Evolutionary conservation across 2,113 vertebrate species (phyloP), one percentile per base, ranked within the genome.

Genomic region (Calypte anna): DNA sequence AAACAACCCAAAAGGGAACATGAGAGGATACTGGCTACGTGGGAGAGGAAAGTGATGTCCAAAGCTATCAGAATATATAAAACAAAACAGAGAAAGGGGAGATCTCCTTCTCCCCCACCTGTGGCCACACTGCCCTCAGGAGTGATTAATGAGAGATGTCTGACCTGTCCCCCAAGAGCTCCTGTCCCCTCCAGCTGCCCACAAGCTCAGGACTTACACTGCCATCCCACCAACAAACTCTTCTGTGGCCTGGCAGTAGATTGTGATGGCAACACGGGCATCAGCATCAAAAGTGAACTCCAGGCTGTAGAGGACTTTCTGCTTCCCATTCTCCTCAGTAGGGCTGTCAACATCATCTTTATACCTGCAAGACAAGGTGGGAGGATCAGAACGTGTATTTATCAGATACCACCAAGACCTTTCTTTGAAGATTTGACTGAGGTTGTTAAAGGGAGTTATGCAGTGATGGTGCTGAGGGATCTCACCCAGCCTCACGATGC

Each of bases 261-360:
- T 98, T 9, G 99, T 99, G 97, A 99, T 99, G 89, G 99, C 99
- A 76, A 99, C 99, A 1, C 99, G 98, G 24, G 99, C 99, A 12
- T 99, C 99, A 0, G 99, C 99, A 17, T 99, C 99, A 25, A 99
- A 99, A 19, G 99, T 99, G 97, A 99, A 99, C 96, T 99, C 99
- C 94, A 99, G 98, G 67, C 99, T 98, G 82, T 99, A 99, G 62
- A 99, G 97, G 59, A 99, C 98, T n/a, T 98, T 98, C 58, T 98
- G 98, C 96, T 98, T 99, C 38, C 97, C 98, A 0, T 97, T 98
- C 5, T 99, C 99, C 88, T 99, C 99, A 0, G 96, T 95, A 15
- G 98, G 98, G 62, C 98, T 97, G 96, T 99, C 99, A 1, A 98
- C 97, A 30, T 99, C 99, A 50, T 99, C 99, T 97, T 99, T 99